phyloP scores from a whole-genome alignment of 2,113 vertebrate genomes.

The Hipposideros armiger region DNA sequence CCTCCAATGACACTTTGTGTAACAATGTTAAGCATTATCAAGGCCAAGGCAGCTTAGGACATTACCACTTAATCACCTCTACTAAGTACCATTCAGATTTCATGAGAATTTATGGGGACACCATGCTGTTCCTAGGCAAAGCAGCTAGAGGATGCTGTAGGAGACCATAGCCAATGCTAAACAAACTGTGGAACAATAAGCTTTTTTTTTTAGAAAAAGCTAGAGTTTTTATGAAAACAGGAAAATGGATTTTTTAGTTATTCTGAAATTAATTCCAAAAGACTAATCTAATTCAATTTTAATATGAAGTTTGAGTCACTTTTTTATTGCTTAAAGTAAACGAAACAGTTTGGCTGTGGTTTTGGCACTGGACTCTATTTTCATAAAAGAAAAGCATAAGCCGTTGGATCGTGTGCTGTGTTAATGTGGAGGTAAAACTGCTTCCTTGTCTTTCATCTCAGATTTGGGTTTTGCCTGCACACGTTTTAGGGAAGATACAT shows the following conservation, averaged over 20 bases:
- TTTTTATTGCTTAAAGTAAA: neutral
- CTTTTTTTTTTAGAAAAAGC: neutral
- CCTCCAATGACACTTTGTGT: neutral
- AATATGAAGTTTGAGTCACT: conserved; percentile 19
- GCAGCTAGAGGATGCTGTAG: neutral
- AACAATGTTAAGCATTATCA: neutral
- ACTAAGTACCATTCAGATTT: neutral
- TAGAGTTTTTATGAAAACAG: neutral
- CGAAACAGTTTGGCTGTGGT: neutral
- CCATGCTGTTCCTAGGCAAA: neutral
- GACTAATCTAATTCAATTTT: neutral
- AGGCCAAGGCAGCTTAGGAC: neutral
- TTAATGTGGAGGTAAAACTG: neutral
- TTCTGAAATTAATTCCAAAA: conserved; percentile 11
- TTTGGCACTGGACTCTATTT: conserved; percentile 22
- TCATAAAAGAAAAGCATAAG: neutral
- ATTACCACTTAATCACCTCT: conserved; percentile 8
- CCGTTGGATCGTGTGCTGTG: neutral
- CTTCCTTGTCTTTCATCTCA: conserved; percentile 11
- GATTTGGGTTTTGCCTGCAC: neutral
- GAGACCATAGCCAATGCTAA: neutral
- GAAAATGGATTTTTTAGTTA: neutral
- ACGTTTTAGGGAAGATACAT: neutral
- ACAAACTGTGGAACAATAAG: neutral
- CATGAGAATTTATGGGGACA: conserved; percentile 1